These are phyloP conservation scores for Entomobrya proxima DNA, from an alignment of 2,888 invertebrate genomes.

Conservation along the genomic window DNA sequence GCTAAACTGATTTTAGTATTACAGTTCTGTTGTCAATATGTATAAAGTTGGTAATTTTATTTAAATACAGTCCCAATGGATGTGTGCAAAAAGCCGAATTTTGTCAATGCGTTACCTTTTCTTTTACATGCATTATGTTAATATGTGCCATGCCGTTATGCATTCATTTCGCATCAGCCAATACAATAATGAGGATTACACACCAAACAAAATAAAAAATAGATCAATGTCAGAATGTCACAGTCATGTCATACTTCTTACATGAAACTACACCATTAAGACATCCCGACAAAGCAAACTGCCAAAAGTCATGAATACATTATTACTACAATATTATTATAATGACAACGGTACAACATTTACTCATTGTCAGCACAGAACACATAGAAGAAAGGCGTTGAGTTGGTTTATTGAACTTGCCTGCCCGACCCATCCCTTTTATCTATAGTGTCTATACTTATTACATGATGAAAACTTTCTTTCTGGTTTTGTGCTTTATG, in stretches of 20 bases:
- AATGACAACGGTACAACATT: constrained; percentile 6
- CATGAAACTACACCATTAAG: too few relatives aligned
- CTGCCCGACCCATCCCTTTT: neutral
- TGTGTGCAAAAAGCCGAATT: too few relatives aligned
- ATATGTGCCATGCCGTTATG: too few relatives aligned
- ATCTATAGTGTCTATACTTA: neutral
- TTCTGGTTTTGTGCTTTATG: neutral
- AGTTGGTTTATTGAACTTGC: too few relatives aligned
- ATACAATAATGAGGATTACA: neutral
- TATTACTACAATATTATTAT: neutral
- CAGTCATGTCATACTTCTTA: constrained; percentile 20
- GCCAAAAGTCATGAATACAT: neutral
- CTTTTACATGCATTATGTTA: too few relatives aligned
- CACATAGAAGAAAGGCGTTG: neutral
- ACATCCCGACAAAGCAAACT: neutral
- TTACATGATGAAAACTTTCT: neutral
- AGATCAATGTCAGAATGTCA: constrained; percentile 27
- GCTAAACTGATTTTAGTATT: neutral
- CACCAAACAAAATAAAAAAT: neutral
- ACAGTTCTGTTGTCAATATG: neutral
- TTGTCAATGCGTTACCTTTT: too few relatives aligned
- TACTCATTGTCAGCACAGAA: neutral
- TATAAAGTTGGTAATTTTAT: neutral
- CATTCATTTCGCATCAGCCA: too few relatives aligned
- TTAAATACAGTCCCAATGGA: too few relatives aligned